These are phyloP conservation scores for Malurus alboscapulatus DNA, from an alignment of 2,113 vertebrate species.

Conservation along the genomic window DNA sequence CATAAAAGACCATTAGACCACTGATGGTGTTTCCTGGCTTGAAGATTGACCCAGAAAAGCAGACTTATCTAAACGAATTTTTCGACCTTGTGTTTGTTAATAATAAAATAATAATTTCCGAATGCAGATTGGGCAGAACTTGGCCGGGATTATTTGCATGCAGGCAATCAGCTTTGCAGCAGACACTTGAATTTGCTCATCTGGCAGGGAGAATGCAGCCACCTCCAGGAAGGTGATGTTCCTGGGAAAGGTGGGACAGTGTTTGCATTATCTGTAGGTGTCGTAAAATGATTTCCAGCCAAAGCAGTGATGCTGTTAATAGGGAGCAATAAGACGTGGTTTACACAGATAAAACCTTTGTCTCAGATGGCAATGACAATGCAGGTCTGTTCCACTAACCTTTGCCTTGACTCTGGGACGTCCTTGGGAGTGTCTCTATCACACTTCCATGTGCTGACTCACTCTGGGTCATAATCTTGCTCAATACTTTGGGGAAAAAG, in stretches of 20 bases:
- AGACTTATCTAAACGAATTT: conserved; percentile 6
- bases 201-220: neutral
- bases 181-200: neutral
- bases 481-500: neutral
- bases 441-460: neutral
- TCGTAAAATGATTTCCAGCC: neutral
- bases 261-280: neutral
- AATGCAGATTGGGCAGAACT: neutral
- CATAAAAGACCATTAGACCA: conserved; percentile 54
- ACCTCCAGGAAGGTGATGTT: conserved; percentile 23
- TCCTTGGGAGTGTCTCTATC: conserved; percentile 57
- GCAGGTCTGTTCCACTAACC: conserved; percentile 33
- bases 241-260: neutral
- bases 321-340: neutral
- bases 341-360: conserved; percentile 29
- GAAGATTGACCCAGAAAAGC: neutral
- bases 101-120: conserved; percentile 4
- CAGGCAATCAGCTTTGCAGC: neutral
- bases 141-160: neutral
- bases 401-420: conserved; percentile 35
- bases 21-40: conserved; percentile 4
- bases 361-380: conserved; percentile 13
- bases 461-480: neutral
- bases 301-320: neutral
- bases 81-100: neutral